Base-by-base conservation (phyloP, 1,140 invertebrate species). In the Archivesica marissinica region DNA sequence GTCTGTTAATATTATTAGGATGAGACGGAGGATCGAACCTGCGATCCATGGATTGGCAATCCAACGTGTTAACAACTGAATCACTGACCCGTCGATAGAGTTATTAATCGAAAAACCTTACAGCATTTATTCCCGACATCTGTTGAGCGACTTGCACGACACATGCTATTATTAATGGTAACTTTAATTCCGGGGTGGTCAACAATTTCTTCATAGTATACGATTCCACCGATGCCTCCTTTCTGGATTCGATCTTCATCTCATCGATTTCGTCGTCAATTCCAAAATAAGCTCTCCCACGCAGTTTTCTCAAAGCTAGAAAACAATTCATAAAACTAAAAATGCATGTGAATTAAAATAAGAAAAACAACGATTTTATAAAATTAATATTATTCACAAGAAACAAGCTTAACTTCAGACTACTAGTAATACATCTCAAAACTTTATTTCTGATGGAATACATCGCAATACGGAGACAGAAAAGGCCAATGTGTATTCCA, bases 111-210 rank as follows among this genome's bases (percentile, higher is more conserved):
- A 41, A 0, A 30, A 2, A 9, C 86, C 90, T 88, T 86, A 93
- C 92, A 38, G 93, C 93, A 81, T 93, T 94, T 66, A 94, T 93
- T 25, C 93, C 93, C 33, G 90, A 92, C 84, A 92, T 90, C 72
- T 93, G 93, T 76, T 94, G 93, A 2, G 89, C 83, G 23, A 93
- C 85, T 76, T 93, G 91, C 20, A 93, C 50, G 1, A 91, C 28
- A 50, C 90, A 85, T 11, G 92, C 90, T 52, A 93, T 91, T 39
- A 93, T 78, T 20, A 93, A 66, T 11, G 92, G 92, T 74, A 90
- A 85, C n/a, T 90, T 81, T n/a, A 92, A 90, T 44, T 93, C 90
- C 23, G 83, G 88, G 1, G 90, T 78, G 23, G 87, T 89, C 52
- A 94, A 89, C 28, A 93, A 80, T 54, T 92, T 72, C 77, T 90